A percentile compares a stretch with the other conserved stretches of the same genome.
These are phyloP conservation scores for Spilosoma lubricipeda DNA, from an alignment of 2,888 invertebrate species.

Conservation along the genomic window DNA sequence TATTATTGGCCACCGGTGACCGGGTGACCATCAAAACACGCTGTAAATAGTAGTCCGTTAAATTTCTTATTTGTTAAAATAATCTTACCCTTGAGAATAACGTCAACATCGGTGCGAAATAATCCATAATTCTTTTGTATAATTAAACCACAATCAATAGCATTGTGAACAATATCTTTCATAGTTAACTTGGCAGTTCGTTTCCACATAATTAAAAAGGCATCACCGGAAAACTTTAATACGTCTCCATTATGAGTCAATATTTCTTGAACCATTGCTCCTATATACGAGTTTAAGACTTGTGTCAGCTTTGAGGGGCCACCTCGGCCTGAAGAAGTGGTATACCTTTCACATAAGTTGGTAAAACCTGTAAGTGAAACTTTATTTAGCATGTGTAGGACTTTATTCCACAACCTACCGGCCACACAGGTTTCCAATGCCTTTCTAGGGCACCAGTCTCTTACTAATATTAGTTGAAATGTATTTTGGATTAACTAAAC, in stretches of 20 bases:
- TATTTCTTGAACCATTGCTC: conserved; percentile 90
- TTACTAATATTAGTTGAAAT: too few species aligned
- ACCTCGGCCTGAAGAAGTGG: conserved; percentile 86
- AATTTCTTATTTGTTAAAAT: background rate
- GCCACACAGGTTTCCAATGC: too few species aligned
- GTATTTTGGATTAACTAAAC: too few species aligned
- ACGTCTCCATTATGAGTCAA: conserved; percentile 88
- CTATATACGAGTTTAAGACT: conserved; percentile 90
- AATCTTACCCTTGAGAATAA: conserved; percentile 84
- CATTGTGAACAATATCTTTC: conserved; percentile 87
- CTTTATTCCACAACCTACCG: too few species aligned
- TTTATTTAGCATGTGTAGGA: background rate
- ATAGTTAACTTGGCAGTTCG: conserved; percentile 81
- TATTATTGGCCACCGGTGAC: too few species aligned
- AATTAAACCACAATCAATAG: conserved; percentile 88
- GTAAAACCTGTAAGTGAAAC: conserved; percentile 83
- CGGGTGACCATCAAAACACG: too few species aligned
- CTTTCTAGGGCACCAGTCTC: too few species aligned
- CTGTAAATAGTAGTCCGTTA: too few species aligned
- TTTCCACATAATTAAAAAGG: conserved; percentile 89
- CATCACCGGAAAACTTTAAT: conserved; percentile 89
- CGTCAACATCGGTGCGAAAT: conserved; percentile 87
- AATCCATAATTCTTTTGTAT: conserved; percentile 89
- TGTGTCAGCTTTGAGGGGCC: conserved; percentile 90
- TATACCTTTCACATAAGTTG: conserved; percentile 88